Conservation (phyloP, 2,888 invertebrate species). For the Patella depressa region DNA sequence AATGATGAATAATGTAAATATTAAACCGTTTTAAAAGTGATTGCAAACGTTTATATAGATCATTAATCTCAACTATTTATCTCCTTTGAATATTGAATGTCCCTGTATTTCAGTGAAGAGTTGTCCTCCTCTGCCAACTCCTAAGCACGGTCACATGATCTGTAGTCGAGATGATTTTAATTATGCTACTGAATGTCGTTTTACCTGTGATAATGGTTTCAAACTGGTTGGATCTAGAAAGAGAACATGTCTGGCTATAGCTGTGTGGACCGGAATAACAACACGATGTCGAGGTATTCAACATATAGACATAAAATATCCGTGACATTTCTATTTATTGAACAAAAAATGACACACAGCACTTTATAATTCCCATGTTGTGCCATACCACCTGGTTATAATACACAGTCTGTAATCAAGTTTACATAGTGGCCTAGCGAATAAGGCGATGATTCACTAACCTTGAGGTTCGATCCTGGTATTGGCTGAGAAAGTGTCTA, state of each 20-base stretch:
- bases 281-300: slow-evolving; percentile 78
- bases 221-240: slow-evolving; percentile 78
- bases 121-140: slow-evolving; percentile 75
- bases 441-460: no score
- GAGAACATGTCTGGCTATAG: slow-evolving; percentile 78
- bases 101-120: slow-evolving; percentile 75
- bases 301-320: slow-evolving; percentile 25
- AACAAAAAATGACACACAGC: no score
- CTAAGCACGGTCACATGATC: slow-evolving; percentile 75
- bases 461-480: no score
- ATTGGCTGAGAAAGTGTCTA: no score
- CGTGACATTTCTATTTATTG: no score
- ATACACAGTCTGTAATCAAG: no score
- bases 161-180: slow-evolving; percentile 71
- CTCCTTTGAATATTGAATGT: not conserved
- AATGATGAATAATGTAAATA: no score
- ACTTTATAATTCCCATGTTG: no score
- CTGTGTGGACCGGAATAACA: slow-evolving; percentile 80
- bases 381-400: no score
- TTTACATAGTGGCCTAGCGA: no score
- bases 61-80: not conserved
- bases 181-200: slow-evolving; percentile 79
- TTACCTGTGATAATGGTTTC: slow-evolving; percentile 78
- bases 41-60: no score
- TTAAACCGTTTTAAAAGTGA: no score